A percentile compares a stretch with the other conserved stretches of the same genome.
phyloP scores from a whole-genome alignment of 1,140 invertebrate species.

The Riptortus pedestris region DNA sequence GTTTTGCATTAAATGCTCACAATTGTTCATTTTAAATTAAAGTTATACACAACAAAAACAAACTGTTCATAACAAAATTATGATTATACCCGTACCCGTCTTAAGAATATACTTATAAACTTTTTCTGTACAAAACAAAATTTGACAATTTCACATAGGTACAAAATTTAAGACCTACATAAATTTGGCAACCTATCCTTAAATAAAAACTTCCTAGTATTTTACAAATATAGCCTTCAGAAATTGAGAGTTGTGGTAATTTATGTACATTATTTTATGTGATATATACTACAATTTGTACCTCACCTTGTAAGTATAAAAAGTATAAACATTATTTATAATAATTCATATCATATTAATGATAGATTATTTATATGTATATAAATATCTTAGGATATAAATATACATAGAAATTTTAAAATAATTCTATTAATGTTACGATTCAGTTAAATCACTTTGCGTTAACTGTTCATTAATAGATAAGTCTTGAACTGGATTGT shows the following conservation, averaged over 20 bases:
- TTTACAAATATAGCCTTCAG: slow-evolving; percentile 8
- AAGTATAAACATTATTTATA: slow-evolving; percentile 17
- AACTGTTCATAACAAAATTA: not conserved
- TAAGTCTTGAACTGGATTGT: slow-evolving; percentile 21
- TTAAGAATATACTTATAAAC: slow-evolving; percentile 21
- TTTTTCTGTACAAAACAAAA: slow-evolving; percentile 17
- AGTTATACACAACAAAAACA: not conserved
- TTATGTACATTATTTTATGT: slow-evolving; percentile 6
- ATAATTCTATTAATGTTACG: slow-evolving; percentile 18
- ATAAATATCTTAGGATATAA: not conserved
- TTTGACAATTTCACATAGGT: slow-evolving; percentile 9
- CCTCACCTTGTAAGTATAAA: slow-evolving; percentile 16
- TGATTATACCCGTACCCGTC: slow-evolving; percentile 5
- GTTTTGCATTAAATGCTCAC: slow-evolving; percentile 7
- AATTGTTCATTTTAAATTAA: not conserved
- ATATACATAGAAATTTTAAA: slow-evolving; percentile 3
- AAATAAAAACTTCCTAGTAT: not conserved
- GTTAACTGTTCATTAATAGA: slow-evolving; percentile 15
- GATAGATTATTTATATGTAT: slow-evolving; percentile 3
- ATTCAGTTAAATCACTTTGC: slow-evolving; percentile 19
- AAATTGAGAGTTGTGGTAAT: not conserved
- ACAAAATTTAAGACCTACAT: slow-evolving; percentile 11
- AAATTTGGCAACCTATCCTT: slow-evolving; percentile 3
- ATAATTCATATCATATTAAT: slow-evolving; percentile 17
- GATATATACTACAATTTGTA: not conserved